Base-by-base conservation (phyloP, 2,888 invertebrate species). In the Lasioglossum oenotherae region DNA sequence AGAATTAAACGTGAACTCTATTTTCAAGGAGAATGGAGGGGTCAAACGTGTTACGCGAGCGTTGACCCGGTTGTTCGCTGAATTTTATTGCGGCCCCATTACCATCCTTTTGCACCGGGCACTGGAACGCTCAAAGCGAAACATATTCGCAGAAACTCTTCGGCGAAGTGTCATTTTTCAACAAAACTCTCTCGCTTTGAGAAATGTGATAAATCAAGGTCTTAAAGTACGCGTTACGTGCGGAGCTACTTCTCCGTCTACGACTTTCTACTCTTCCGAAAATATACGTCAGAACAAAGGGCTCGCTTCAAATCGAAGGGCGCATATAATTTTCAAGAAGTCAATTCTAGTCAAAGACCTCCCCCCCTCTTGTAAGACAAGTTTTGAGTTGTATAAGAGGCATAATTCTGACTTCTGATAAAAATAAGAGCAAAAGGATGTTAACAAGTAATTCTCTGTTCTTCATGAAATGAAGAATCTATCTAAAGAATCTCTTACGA, bases 1-100 rank as follows among this genome's bases (percentile, higher is more conserved):
- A 16, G 46, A n/a, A 78, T 71, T 71, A 76, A 76, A 78, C 73
- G 44, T n/a, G n/a, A 31, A 41, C 41, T 14, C 60, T 31, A 31
- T 38, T 57, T 35, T 35, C 4, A n/a, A 74, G 44, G 71, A 23
- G 79, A 71, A 31, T 16, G 16, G 41, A 12, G 38, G n/a, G 46
- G 38, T 46, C 27, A 46, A 74, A 31, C 46, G 80, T 35, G 71
- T 41, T 31, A 31, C 27, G 69, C 44, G 71, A 19, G 57, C 35
- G 74, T 69, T 74, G 53, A 31, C 53, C 69, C 74, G 74, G 4
- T 57, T 35, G 23, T 60, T 71, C 74, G 35, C 1, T 49, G 74
- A 38, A 79, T 80, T 82, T 79, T 74, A 82, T 82, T 44, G 60
- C 80, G 44, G 46, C 69, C 35, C 80, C 80, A 74, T 80, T 82